Conservation (phyloP, 64 coral and sea anemone genomes). For the Astreopora myriophthalma region DNA sequence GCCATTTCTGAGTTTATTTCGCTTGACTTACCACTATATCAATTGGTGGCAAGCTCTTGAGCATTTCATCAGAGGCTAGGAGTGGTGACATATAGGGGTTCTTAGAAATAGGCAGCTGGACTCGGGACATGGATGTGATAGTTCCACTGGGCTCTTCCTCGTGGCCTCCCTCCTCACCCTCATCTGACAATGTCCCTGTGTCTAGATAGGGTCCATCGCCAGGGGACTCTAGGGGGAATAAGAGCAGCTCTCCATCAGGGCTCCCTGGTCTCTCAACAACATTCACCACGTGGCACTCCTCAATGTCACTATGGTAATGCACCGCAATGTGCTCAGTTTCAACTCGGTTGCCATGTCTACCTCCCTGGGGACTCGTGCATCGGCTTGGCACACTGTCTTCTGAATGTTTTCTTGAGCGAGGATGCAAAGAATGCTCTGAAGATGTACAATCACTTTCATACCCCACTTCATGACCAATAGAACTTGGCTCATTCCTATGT, state of each 20-base stretch:
- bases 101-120: constrained; percentile 78
- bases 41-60: constrained; percentile 82
- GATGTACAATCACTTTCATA: background rate
- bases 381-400: background rate
- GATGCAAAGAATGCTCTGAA: background rate
- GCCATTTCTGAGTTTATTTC: too few relatives aligned
- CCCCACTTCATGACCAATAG: background rate
- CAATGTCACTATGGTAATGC: constrained; percentile 48
- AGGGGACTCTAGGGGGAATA: constrained; percentile 32
- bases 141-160: background rate
- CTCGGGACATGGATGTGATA: constrained; percentile 77
- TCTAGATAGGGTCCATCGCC: constrained; percentile 2
- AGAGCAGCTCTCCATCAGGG: constrained; percentile 34
- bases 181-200: background rate
- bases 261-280: constrained; percentile 38
- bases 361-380: background rate
- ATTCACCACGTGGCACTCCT: constrained; percentile 61
- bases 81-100: constrained; percentile 96
- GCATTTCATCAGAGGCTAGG: constrained; percentile 85
- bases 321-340: constrained; percentile 44
- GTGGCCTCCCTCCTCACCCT: background rate
- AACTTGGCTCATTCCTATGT: background rate
- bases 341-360: constrained; percentile 2
- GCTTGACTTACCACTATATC: constrained; percentile 92
- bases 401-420: constrained; percentile 3